Base-by-base conservation (phyloP, 2,113 vertebrate species). In the Shinisaurus crocodilurus region DNA sequence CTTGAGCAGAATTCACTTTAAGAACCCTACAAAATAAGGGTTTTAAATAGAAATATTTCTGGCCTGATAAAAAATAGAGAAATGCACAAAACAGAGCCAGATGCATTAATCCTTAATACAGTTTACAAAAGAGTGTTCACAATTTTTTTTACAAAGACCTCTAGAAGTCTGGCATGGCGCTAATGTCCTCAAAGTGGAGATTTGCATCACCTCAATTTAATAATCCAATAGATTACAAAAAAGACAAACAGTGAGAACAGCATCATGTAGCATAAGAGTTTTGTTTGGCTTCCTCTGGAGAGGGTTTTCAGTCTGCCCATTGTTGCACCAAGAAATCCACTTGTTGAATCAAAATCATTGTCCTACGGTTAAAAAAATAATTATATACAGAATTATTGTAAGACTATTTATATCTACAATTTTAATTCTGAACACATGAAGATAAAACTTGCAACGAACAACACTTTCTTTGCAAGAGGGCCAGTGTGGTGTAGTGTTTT, bases 141-240 rank as follows among this genome's bases (percentile, higher is more conserved):
- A 77, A 81, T 85, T 90, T 93, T 91, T 79, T 74, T 82, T 74
- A 94, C 87, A 95, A 88, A 88, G 89, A 75, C 8, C 60, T 90
- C 80, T 27, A n/a, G 10, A 85, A 72, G n/a, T 82, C 84, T n/a
- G 85, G 89, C 93, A 83, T 93, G 89, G 93, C 75, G 93, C 92
- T 86, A 93, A 96, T 91, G 90, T 87, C 34, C 86, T 87, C 83
- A 77, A 72, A 6, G 0, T 69, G 76, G 87, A 89, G 84, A 88
- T 45, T 50, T 91, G 67, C 67, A 97, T 98, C 97, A 98, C 96
- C 98, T 98, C 86, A 97, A 92, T 97, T 98, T 99, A 96, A 99
- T 98, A 95, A 98, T 98, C 98, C 99, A 99, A 94, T 99, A 99
- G 94, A 99, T 98, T 88, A 99, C 97, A 90, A 99, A 98, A 95